phyloP scores from a whole-genome alignment of 2,888 invertebrate genomes.

The Ectemnius cavifrons region DNA sequence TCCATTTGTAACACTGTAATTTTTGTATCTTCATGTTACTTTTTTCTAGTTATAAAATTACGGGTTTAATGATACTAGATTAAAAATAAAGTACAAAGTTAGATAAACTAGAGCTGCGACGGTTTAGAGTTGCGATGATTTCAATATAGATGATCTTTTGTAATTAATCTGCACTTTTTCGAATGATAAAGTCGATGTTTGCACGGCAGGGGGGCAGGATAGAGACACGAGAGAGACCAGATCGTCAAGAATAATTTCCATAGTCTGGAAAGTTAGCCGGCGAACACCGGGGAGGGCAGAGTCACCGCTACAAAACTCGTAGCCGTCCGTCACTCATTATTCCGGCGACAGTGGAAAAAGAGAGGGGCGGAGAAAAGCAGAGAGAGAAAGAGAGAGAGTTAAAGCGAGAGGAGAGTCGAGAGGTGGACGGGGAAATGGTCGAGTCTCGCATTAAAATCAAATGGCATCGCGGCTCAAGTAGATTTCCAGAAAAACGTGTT shows the following conservation, averaged over 20 bases:
- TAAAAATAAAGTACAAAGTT: no score
- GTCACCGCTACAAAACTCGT: background rate
- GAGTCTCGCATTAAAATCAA: constrained; percentile 36
- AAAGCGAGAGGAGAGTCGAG: constrained; percentile 5
- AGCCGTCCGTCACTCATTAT: constrained; percentile 17
- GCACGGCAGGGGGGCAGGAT: no score
- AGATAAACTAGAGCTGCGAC: no score
- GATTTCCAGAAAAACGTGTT: constrained; percentile 57
- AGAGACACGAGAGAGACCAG: background rate
- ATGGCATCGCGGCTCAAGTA: constrained; percentile 25
- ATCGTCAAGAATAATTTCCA: constrained; percentile 1
- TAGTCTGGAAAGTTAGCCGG: constrained; percentile 2
- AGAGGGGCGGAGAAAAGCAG: constrained; percentile 7
- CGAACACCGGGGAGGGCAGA: background rate
- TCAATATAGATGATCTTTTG: no score
- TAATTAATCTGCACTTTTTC: no score
- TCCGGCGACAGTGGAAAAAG: constrained; percentile 4
- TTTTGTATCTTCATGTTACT: no score
- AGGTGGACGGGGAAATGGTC: constrained; percentile 20
- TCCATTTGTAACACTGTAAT: no score
- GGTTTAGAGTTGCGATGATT: no score
- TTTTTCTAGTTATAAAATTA: no score
- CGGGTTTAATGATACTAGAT: no score
- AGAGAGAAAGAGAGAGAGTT: constrained; percentile 5
- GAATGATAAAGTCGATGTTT: no score